Conservation (phyloP, 2,888 invertebrate genomes). For the Fissipunctia ypsillon region DNA sequence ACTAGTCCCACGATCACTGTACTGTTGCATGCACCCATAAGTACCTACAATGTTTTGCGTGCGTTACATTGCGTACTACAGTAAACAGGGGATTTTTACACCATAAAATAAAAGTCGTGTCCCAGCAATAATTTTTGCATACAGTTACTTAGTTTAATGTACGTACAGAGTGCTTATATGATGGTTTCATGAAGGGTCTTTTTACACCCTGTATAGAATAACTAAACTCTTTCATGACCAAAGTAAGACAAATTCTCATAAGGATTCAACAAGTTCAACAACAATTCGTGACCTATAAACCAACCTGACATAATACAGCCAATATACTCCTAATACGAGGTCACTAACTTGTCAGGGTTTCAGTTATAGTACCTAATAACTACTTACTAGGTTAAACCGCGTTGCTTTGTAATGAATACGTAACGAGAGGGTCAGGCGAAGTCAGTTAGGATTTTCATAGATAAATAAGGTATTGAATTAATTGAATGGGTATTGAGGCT, state of each 20-base stretch:
- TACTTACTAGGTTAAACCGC: not conserved
- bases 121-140: not conserved
- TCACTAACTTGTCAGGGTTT: constrained; percentile 1
- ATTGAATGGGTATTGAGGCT: constrained; percentile 14
- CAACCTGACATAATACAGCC: not conserved
- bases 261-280: not conserved
- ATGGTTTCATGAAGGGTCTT: too few relatives aligned
- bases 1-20: too few relatives aligned
- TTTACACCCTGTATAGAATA: not conserved
- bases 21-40: too few relatives aligned
- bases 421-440: constrained; percentile 17
- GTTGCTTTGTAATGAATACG: constrained; percentile 31
- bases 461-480: constrained; percentile 16
- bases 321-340: not conserved
- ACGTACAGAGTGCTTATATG: not conserved
- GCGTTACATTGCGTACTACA: not conserved
- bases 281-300: not conserved
- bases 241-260: not conserved
- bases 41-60: too few relatives aligned
- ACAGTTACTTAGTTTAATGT: not conserved
- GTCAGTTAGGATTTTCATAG: constrained; percentile 8
- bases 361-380: not conserved
- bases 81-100: not conserved
- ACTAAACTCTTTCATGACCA: not conserved
- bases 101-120: not conserved